Percentiles rank a stretch among this genome's conserved stretches.
Conservation (phyloP, 2,113 vertebrate genomes). For the Balaeniceps rex region DNA sequence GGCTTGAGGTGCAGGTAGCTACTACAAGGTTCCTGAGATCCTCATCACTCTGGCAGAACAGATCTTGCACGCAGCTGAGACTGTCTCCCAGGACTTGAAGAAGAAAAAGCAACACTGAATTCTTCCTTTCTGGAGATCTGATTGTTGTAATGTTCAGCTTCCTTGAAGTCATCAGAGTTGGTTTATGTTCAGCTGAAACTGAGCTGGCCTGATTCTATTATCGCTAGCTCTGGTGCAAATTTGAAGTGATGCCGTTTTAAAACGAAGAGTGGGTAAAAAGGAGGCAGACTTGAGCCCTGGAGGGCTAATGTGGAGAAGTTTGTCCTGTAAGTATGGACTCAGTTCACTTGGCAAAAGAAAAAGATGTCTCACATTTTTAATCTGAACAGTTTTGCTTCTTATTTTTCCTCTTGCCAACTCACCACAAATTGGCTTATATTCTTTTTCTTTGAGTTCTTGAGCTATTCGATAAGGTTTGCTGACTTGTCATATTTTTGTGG, state of each 20-base stretch:
- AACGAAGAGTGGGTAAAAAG: not conserved
- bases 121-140: constrained; percentile 12
- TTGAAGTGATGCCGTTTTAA: not conserved
- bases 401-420: not conserved
- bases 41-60: not conserved
- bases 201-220: not conserved
- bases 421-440: not conserved
- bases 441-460: not conserved
- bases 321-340: not conserved
- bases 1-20: not conserved
- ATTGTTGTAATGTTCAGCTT: constrained; percentile 27
- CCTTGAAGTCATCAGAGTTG: constrained; percentile 16
- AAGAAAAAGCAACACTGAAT: not conserved
- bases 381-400: not conserved
- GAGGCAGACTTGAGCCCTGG: not conserved
- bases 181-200: constrained; percentile 47
- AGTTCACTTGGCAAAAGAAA: not conserved
- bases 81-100: not conserved
- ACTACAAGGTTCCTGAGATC: not conserved
- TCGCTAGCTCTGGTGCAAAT: not conserved
- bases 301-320: not conserved
- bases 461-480: not conserved
- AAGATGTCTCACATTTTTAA: not conserved
- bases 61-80: not conserved
- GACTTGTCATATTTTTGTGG: not conserved